These are phyloP conservation scores for Acronicta aceris DNA, from an alignment of 2,888 invertebrate genomes.

Conservation along the genomic window DNA sequence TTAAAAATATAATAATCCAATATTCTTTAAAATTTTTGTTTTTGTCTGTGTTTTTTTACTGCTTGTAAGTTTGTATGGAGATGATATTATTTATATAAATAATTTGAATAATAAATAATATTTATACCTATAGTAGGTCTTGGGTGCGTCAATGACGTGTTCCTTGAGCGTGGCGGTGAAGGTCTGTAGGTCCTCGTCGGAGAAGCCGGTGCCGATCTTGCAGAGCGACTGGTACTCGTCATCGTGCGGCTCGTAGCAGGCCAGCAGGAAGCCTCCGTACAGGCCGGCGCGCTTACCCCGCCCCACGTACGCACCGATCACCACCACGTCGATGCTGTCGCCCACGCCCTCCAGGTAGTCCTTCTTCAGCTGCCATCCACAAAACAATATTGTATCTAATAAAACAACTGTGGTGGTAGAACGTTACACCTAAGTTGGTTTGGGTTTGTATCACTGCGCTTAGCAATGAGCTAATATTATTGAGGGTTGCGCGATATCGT, in stretches of 20 bases:
- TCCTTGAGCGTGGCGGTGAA: constrained; percentile 94
- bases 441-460: no score
- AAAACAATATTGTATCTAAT: background rate
- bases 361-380: constrained; percentile 93
- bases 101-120: no score
- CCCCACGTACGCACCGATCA: constrained; percentile 98
- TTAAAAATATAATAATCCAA: no score
- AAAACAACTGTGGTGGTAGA: no score
- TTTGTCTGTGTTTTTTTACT: no score
- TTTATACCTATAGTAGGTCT: constrained; percentile 92
- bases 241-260: constrained; percentile 96
- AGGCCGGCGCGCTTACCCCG: constrained; percentile 97
- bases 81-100: no score
- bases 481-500: no score
- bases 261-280: constrained; percentile 98
- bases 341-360: constrained; percentile 99
- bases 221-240: constrained; percentile 95
- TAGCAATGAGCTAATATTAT: no score
- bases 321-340: constrained; percentile 98
- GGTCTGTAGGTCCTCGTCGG: constrained; percentile 95
- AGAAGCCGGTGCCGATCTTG: constrained; percentile 97
- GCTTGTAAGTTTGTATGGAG: no score
- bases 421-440: no score
- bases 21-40: no score
- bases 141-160: constrained; percentile 93